These are phyloP conservation scores for Drosophila tripunctata DNA, from an alignment of 2,888 invertebrate genomes.

Conservation along the genomic window DNA sequence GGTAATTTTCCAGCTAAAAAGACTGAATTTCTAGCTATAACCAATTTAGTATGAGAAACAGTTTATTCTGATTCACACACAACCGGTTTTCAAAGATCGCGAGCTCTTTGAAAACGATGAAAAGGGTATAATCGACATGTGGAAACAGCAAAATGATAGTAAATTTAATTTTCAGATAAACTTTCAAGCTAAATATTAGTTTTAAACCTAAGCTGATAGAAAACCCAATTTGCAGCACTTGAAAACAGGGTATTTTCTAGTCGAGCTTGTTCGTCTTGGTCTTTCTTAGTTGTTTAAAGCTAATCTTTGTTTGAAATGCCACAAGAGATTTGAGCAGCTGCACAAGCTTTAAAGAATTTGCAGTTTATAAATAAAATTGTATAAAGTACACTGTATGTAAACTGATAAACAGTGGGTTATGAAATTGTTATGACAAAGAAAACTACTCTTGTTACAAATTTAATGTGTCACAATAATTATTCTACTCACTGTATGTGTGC, in stretches of 20 bases:
- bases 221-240: no score
- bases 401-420: slow-evolving; percentile 1
- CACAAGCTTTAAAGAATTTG: slow-evolving; percentile 15
- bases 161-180: no score
- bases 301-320: slow-evolving; percentile 5
- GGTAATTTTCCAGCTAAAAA: not conserved
- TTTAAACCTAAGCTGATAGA: no score
- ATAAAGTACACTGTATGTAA: slow-evolving; percentile 19
- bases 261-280: no score
- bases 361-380: slow-evolving; percentile 21
- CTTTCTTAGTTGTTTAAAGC: no score
- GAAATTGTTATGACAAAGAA: not conserved
- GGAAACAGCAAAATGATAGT: no score
- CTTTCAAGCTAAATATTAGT: not conserved
- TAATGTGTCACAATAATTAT: no score
- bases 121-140: no score
- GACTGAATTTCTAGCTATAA: not conserved
- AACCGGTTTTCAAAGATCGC: no score
- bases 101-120: no score
- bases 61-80: slow-evolving; percentile 10
- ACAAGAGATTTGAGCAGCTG: slow-evolving; percentile 31
- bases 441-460: no score
- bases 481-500: not conserved
- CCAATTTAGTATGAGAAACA: not conserved
- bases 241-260: no score